Conservation (phyloP, 2,888 invertebrate species). For the Pantelozetes paolii region DNA sequence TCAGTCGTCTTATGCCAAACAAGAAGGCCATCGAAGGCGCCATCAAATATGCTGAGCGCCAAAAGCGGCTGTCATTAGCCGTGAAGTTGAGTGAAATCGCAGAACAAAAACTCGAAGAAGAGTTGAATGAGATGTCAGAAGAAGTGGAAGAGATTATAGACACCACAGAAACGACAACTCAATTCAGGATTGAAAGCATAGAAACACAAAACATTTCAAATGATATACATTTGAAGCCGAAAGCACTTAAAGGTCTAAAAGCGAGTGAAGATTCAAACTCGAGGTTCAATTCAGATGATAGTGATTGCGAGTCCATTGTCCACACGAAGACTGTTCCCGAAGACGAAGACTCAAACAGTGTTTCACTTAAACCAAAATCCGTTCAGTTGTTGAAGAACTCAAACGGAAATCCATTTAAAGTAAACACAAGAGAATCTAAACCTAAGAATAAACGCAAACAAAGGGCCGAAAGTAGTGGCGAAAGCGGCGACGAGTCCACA, state of each 20-base stretch:
- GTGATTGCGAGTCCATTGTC: conserved; percentile 1
- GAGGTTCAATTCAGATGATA: conserved; percentile 12
- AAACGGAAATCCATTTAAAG: conserved; percentile 26
- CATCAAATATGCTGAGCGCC: conserved; percentile 78
- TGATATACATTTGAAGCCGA: conserved; percentile 42
- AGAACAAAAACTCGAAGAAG: conserved; percentile 49
- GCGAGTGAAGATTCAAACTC: conserved; percentile 12
- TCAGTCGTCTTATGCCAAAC: conserved; percentile 74
- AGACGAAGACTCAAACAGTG: not conserved
- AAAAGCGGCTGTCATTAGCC: conserved; percentile 70
- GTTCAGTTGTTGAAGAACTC: not conserved
- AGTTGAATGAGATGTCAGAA: conserved; percentile 43
- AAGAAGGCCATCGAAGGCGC: conserved; percentile 73
- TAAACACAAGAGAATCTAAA: not conserved
- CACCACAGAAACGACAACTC: not conserved
- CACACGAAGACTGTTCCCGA: not conserved
- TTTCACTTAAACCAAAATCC: conserved; percentile 6
- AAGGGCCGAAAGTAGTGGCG: not conserved
- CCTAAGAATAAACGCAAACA: not conserved
- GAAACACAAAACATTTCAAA: not conserved
- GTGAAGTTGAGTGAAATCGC: conserved; percentile 67
- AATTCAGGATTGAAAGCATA: not conserved
- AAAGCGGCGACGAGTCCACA: not conserved
- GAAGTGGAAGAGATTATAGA: conserved; percentile 35
- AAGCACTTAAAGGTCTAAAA: conserved; percentile 37